phyloP scores from a whole-genome alignment of 2,113 vertebrate species.

The Morone saxatilis region DNA sequence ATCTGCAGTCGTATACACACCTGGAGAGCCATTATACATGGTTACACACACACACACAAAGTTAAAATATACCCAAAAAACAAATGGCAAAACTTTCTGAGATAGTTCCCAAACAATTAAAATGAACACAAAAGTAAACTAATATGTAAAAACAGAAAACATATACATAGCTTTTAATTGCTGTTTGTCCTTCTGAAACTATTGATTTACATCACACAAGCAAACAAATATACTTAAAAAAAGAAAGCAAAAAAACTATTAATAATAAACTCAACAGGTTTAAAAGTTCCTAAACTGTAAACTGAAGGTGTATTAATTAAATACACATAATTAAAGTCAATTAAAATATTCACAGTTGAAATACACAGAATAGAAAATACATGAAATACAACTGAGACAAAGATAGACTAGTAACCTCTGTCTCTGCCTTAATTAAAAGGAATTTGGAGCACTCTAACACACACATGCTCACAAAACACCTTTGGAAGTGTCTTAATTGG shows the following conservation, averaged over 20 bases:
- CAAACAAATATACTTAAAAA: not conserved
- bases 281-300: conserved; percentile 53
- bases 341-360: conserved; percentile 70
- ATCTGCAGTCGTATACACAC: conserved; percentile 27
- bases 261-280: conserved; percentile 43
- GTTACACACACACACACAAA: not conserved
- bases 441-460: conserved; percentile 57
- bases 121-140: not conserved
- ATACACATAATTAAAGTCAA: conserved; percentile 72
- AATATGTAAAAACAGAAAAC: not conserved
- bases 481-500: conserved; percentile 75
- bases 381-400: conserved; percentile 66
- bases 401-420: conserved; percentile 64
- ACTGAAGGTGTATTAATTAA: conserved; percentile 70
- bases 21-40: conserved; percentile 9
- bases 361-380: conserved; percentile 46
- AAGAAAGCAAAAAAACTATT: conserved; percentile 18
- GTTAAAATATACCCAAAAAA: not conserved
- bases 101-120: conserved; percentile 2
- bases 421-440: conserved; percentile 68
- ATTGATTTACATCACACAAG: conserved; percentile 8
- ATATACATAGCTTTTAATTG: not conserved
- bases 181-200: not conserved
- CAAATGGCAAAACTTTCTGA: not conserved
- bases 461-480: conserved; percentile 67